A percentile compares a stretch with the other conserved stretches of the same genome.
Evolutionary conservation across 2,113 vertebrate species (phyloP).

Genomic region (Neolamprologus kungweensis): DNA sequence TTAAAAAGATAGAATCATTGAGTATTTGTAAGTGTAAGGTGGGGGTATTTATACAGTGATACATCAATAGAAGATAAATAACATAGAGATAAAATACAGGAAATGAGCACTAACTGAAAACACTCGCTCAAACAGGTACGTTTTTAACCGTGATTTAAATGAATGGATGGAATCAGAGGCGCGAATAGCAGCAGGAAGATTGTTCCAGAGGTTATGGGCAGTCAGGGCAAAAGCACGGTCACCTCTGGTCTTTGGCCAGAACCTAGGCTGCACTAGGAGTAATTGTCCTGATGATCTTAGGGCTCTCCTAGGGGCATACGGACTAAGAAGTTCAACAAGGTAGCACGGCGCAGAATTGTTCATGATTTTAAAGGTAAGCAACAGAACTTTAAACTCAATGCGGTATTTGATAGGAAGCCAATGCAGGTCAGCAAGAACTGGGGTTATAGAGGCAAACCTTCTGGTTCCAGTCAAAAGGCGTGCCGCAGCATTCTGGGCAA

Average conservation of each 20-base stretch:
- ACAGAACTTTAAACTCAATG: no score
- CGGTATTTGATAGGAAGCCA: no score
- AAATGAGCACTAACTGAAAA: neutral
- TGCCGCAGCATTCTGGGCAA: no score
- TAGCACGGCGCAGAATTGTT: no score
- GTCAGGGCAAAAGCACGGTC: neutral
- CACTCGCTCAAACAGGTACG: neutral
- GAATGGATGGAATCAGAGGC: neutral
- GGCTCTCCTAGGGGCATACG: no score
- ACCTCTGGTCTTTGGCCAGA: neutral
- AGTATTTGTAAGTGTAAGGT: neutral
- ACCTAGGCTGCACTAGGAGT: no score
- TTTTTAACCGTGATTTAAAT: neutral
- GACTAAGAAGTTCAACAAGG: no score
- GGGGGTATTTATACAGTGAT: neutral
- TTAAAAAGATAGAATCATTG: neutral
- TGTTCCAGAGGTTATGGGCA: neutral
- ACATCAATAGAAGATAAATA: neutral
- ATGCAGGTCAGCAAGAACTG: no score
- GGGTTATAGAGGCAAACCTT: accelerated
- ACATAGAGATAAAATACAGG: neutral
- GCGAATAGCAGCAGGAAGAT: neutral
- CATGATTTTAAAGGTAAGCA: no score
- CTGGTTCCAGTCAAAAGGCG: no score
- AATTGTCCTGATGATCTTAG: no score